Conservation (phyloP, 2,113 vertebrate species). For the Raja brachyura region DNA sequence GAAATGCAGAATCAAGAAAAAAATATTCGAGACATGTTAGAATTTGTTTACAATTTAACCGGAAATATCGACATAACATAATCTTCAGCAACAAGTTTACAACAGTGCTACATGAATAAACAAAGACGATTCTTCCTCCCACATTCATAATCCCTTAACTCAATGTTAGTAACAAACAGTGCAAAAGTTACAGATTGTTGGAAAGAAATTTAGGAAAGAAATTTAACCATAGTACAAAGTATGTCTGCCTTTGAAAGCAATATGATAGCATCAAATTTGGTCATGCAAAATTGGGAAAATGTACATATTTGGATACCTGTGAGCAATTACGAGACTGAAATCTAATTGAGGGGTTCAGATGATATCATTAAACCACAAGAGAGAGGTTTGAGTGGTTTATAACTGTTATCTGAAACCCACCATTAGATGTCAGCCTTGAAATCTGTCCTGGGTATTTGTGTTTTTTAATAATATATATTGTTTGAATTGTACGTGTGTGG, state of each 20-base stretch:
- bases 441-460: conserved; percentile 36
- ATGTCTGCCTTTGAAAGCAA: neutral
- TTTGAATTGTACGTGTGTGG: conserved; percentile 29
- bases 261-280: neutral
- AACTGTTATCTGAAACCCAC: conserved; percentile 35
- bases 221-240: neutral
- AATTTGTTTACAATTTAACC: neutral
- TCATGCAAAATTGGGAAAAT: conserved; percentile 2
- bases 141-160: neutral
- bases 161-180: too few relatives aligned
- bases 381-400: conserved; percentile 33
- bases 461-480: conserved; percentile 38
- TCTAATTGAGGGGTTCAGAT: conserved; percentile 34
- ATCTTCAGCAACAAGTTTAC: neutral
- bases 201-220: neutral
- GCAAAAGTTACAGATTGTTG: neutral
- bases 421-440: conserved; percentile 37
- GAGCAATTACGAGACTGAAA: conserved; percentile 9
- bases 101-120: neutral
- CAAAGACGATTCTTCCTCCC: neutral
- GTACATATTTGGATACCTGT: conserved; percentile 27
- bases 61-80: neutral
- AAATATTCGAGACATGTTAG: neutral
- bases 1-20: neutral
- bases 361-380: conserved; percentile 28